Conservation (phyloP, 2,113 vertebrate species). For the Hippolais icterina region DNA sequence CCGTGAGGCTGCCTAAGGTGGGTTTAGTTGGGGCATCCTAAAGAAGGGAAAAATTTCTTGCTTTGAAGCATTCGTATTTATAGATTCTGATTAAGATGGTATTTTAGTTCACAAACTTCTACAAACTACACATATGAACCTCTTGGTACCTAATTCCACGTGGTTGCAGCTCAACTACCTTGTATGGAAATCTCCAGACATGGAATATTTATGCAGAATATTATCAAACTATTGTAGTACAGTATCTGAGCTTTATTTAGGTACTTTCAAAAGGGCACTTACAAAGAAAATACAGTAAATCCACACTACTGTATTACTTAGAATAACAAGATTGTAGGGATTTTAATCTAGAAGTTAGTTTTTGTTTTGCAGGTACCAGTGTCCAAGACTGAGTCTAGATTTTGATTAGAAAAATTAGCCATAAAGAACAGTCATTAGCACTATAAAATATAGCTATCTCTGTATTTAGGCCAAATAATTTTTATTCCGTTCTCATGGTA, state of each 20-base stretch:
- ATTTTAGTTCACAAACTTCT: background rate
- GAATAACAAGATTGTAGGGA: background rate
- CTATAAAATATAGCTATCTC: background rate
- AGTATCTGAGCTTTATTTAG: background rate
- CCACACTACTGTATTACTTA: background rate
- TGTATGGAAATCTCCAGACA: background rate
- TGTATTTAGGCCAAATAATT: background rate
- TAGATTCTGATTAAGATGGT: background rate
- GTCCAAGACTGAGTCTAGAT: background rate
- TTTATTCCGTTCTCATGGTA: background rate
- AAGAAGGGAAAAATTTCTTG: background rate
- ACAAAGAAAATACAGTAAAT: background rate
- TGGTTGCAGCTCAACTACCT: background rate
- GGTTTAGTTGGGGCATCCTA: background rate
- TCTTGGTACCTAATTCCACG: background rate
- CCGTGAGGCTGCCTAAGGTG: background rate
- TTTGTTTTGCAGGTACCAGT: background rate
- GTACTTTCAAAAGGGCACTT: background rate
- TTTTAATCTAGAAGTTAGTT: background rate
- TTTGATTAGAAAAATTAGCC: background rate
- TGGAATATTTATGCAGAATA: background rate
- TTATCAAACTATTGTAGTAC: background rate
- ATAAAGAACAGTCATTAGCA: background rate
- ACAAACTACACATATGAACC: background rate
- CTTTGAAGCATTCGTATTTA: background rate